Evolutionary conservation across 92 coral and sea anemone species (phyloP).

Genomic region (Siderastrea radians): DNA sequence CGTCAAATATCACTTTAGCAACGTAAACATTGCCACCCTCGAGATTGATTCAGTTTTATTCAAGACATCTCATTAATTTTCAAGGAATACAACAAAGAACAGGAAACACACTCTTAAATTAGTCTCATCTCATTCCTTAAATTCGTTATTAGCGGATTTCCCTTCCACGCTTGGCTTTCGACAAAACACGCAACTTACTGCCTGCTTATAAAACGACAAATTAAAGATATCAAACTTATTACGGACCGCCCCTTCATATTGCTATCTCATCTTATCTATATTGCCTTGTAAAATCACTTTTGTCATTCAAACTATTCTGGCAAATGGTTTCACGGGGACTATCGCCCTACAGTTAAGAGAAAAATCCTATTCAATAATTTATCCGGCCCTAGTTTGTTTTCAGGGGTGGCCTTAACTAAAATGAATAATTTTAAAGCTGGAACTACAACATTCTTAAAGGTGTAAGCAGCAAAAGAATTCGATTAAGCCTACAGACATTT

Average conservation of each 20-base stretch:
- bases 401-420: conserved; percentile 14
- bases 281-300: conserved; percentile 1
- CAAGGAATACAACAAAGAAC: conserved; percentile 42
- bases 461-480: conserved; percentile 30
- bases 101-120: conserved; percentile 44
- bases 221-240: background rate
- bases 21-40: conserved; percentile 47
- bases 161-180: background rate
- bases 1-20: conserved; percentile 57
- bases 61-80: conserved; percentile 52
- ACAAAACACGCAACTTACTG: conserved; percentile 27
- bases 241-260: background rate
- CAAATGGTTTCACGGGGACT: no score
- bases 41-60: conserved; percentile 29
- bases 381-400: conserved; percentile 1
- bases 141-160: conserved; percentile 36
- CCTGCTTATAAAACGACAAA: conserved; percentile 1
- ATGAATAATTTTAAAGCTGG: conserved; percentile 4
- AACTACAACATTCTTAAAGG: conserved; percentile 13
- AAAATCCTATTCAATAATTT: background rate
- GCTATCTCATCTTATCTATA: background rate
- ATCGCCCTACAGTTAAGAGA: background rate
- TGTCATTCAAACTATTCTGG: background rate
- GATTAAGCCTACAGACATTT: conserved; percentile 23
- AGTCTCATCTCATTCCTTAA: conserved; percentile 14